Percentiles rank a stretch among this genome's conserved stretches.
Evolutionary conservation across 2,113 vertebrate genomes (phyloP).

Genomic region (Gopherus flavomarginatus): DNA sequence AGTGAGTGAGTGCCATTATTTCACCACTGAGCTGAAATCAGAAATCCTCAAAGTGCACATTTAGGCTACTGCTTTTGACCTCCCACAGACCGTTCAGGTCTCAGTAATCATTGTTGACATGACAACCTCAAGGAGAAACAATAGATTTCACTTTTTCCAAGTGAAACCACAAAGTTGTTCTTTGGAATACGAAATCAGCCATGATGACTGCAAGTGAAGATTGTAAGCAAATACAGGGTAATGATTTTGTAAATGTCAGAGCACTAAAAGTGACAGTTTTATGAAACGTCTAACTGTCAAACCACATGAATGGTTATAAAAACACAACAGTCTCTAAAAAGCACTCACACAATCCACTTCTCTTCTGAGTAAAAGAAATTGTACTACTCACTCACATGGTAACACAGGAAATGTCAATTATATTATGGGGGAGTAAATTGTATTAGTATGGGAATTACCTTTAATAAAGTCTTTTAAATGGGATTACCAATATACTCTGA

Average conservation of each 20-base stretch:
- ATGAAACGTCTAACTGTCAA: background rate
- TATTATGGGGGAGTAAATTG: accelerated
- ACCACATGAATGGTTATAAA: accelerated
- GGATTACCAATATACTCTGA: accelerated
- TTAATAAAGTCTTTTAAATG: background rate
- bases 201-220: background rate
- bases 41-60: slow-evolving; percentile 76
- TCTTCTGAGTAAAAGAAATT: background rate
- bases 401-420: accelerated
- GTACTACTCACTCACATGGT: accelerated
- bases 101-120: slow-evolving; percentile 56
- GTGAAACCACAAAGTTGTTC: slow-evolving; percentile 19
- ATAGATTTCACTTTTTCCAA: slow-evolving; percentile 52
- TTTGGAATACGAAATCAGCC: slow-evolving; percentile 43
- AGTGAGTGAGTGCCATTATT: slow-evolving; percentile 79
- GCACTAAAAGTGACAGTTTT: accelerated
- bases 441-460: accelerated
- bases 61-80: slow-evolving; percentile 76
- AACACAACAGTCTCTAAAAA: background rate
- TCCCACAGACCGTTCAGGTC: slow-evolving; percentile 68
- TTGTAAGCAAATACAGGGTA: background rate
- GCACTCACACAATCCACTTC: accelerated
- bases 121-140: slow-evolving; percentile 59
- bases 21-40: slow-evolving; percentile 80
- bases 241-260: background rate